Percentiles rank a stretch among this genome's conserved stretches.
Conservation (phyloP, 1,140 invertebrate genomes). For the Drosophila bifasciata region DNA sequence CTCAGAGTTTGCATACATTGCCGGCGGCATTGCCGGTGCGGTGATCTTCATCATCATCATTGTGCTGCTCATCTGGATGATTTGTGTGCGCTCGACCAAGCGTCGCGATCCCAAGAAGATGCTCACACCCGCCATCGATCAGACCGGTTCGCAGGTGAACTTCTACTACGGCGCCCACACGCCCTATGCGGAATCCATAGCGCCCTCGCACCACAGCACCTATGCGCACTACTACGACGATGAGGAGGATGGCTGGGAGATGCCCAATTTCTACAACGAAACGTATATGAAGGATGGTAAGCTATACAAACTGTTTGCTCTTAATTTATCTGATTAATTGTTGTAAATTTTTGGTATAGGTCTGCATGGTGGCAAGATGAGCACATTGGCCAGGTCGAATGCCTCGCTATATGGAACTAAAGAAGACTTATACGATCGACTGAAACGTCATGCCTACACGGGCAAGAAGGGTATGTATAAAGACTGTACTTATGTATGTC, state of each 20-base stretch:
- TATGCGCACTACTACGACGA: slow-evolving; percentile 98
- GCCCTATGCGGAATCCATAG: slow-evolving; percentile 96
- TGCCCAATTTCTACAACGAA: slow-evolving; percentile 98
- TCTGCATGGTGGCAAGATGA: slow-evolving; percentile 88
- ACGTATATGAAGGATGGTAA: slow-evolving; percentile 97
- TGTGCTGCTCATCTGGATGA: slow-evolving; percentile 98
- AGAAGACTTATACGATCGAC: slow-evolving; percentile 97
- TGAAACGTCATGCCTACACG: slow-evolving; percentile 97
- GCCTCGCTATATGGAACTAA: slow-evolving; percentile 97
- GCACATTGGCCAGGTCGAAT: slow-evolving; percentile 95
- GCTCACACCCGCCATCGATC: slow-evolving; percentile 92
- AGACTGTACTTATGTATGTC: not conserved
- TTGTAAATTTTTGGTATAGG: slow-evolving; percentile 29
- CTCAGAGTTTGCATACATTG: slow-evolving; percentile 97
- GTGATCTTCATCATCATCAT: slow-evolving; percentile 96
- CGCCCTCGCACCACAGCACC: slow-evolving; percentile 96
- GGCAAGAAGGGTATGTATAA: slow-evolving; percentile 94
- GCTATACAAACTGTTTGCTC: not conserved
- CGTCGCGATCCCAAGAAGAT: slow-evolving; percentile 95
- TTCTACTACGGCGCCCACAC: slow-evolving; percentile 96
- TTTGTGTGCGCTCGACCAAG: slow-evolving; percentile 93
- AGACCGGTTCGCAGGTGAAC: slow-evolving; percentile 96
- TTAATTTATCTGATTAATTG: not conserved
- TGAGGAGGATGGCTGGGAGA: slow-evolving; percentile 98
- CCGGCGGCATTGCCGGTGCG: slow-evolving; percentile 95